Evolutionary conservation across 2,113 vertebrate genomes (phyloP).

Genomic region (Coptodon bakossiorum): DNA sequence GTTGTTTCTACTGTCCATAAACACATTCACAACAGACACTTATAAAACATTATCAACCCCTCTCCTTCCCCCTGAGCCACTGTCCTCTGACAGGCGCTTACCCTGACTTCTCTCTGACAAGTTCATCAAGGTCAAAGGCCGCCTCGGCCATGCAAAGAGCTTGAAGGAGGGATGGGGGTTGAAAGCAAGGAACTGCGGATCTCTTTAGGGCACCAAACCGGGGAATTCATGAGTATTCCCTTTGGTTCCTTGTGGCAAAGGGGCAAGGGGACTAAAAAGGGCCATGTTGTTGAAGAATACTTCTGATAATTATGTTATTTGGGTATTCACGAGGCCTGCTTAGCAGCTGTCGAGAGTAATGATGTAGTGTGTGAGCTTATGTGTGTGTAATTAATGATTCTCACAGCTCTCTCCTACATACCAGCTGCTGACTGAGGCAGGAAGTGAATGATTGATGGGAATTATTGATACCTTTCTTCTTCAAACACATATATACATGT

Average conservation of each 20-base stretch:
- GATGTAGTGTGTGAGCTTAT: slow-evolving; percentile 50
- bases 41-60: slow-evolving; percentile 47
- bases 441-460: slow-evolving; percentile 69
- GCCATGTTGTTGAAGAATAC: slow-evolving; percentile 62
- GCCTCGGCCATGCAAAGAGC: slow-evolving; percentile 48
- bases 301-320: slow-evolving; percentile 70
- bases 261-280: slow-evolving; percentile 43
- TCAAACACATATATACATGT: slow-evolving; percentile 26
- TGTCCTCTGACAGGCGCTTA: slow-evolving; percentile 45
- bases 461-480: slow-evolving; percentile 61
- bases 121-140: slow-evolving; percentile 57
- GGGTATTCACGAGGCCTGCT: slow-evolving; percentile 56
- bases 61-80: slow-evolving; percentile 20
- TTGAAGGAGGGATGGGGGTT: neutral
- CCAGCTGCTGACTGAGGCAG: slow-evolving; percentile 67
- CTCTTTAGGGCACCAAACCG: neutral
- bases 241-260: slow-evolving; percentile 41
- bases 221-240: slow-evolving; percentile 30
- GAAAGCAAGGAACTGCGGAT: slow-evolving; percentile 14
- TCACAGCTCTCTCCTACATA: slow-evolving; percentile 57
- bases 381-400: slow-evolving; percentile 58
- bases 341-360: slow-evolving; percentile 70
- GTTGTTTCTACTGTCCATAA: neutral
- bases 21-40: slow-evolving; percentile 25
- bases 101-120: slow-evolving; percentile 60